Base-by-base conservation (phyloP, 2,113 vertebrate species). In the Neomonachus schauinslandi region DNA sequence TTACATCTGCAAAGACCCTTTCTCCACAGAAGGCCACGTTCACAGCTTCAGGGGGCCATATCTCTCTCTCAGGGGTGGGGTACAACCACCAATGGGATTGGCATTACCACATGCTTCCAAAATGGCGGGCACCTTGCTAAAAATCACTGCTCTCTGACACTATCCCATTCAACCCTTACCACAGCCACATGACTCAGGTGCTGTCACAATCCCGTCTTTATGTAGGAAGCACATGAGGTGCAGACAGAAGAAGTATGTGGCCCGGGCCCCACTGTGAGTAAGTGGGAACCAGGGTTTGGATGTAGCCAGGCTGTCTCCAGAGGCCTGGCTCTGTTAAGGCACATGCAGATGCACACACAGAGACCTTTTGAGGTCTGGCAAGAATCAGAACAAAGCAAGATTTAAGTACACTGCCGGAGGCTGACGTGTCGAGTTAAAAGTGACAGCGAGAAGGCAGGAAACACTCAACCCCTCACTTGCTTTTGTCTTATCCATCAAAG, bases 301-400 rank as follows among this genome's bases (percentile, higher is more conserved):
- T 8, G 18, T 4, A 74, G 42, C 63, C 3, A 2, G 11, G 22
- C 67, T 72, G 11, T 91, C 94, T 86, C 5, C n/a, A 31, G 61
- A 90, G 28, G 19, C 8, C 82, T 33, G 22, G n/a, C 49, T 42
- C 13, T 11, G 4, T 11, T 42, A 93, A 71, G 46, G 16, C 3
- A 15, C 22, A 4, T 0, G 1, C 8, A 19, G 15, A 16, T 9
- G 14, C 10, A 22, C 2, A 46, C 21, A 69, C 53, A 28, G 1
- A 63, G 1, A 0, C 14, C 31, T 69, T 67, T 55, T 33, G 59
- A 91, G 42, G 49, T 87, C 94, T 76, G 71, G 19, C 65, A 76
- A 92, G 59, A 89, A 51, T 69, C 15, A 80, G 49, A 94, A 88
- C 74, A 71, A 87, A 91, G 93, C 42, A 63, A 88, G 71, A n/a